Evolutionary conservation across 2,888 invertebrate genomes (phyloP), one percentile per base, ranked within the genome.

Genomic region (Zhuqinia jingwanae): DNA sequence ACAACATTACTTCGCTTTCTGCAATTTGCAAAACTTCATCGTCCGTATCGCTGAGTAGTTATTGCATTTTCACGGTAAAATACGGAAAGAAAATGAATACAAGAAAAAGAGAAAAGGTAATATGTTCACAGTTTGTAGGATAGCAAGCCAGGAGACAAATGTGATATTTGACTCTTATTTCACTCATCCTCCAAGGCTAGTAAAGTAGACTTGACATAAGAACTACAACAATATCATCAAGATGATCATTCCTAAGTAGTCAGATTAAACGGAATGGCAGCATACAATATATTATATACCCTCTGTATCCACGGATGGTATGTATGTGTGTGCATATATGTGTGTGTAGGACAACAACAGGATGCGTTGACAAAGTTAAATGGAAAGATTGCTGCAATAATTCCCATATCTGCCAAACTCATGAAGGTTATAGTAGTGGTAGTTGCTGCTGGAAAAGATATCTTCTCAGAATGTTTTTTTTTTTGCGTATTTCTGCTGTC

Each of bases 111-210:
- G 27, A 27, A 15, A 60, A 30, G 10, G 65, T n/a, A n/a, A n/a
- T 10, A 65, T 36, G 36, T 42, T 3, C 27, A 36, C 36, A 77
- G 36, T 45, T 30, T 53, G n/a, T 82, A 42, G 56, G 65, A 82
- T 82, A 73, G 27, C 60, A 58, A 82, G 82, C 45, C 75, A 75
- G 47, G 75, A 75, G 75, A 82, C 63, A 65, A 79, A 70, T 70
- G 68, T 47, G 45, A 70, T 47, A 15, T 47, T 45, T 47, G 47
- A 70, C 70, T 25, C 20, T 70, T 47, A 47, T 73, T 73, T 50
- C 50, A 47, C 17, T 27, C 27, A 25, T 50, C 20, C 47, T 13
- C 50, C 50, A 30, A 53, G n/a, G n/a, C n/a, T n/a, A n/a, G 2
- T 50, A 36, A 25, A 70, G 13, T 1, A 25, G 30, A 42, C 50